Conservation (phyloP, 2,797 vertebrate species). For the Bucorvus abyssinicus region DNA sequence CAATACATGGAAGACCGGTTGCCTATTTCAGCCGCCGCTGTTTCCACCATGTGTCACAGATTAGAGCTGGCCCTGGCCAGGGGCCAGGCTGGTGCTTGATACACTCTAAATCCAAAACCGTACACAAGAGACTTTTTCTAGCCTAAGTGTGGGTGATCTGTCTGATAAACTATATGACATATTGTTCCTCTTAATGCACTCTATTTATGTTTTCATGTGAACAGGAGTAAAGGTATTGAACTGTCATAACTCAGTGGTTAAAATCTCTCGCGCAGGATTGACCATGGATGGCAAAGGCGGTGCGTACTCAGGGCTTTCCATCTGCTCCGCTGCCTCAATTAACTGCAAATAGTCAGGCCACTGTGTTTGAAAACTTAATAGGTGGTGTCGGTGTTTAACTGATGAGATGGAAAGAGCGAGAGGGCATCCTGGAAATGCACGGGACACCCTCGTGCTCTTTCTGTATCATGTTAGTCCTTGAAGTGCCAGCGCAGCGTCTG, state of each 20-base stretch:
- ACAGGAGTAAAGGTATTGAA: background rate
- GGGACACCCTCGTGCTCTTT: rapidly evolving
- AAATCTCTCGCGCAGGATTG: background rate
- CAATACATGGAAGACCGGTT: background rate
- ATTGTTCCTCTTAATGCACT: background rate
- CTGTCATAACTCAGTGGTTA: background rate
- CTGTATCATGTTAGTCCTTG: rapidly evolving
- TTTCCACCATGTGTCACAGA: background rate
- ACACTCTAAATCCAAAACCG: background rate
- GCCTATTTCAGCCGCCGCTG: background rate
- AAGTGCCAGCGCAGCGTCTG: background rate
- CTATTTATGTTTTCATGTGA: background rate
- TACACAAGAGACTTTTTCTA: background rate
- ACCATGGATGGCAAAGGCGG: background rate
- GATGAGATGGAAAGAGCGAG: rapidly evolving
- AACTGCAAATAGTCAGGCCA: background rate
- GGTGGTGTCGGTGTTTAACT: background rate
- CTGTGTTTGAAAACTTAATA: background rate
- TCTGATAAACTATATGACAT: background rate
- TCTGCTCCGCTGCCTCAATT: background rate
- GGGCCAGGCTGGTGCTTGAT: background rate
- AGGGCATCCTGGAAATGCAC: rapidly evolving
- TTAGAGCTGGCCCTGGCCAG: background rate
- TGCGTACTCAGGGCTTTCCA: background rate
- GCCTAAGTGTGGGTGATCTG: background rate